Percentiles rank a stretch among this genome's conserved stretches.
Evolutionary conservation across 2,888 invertebrate genomes (phyloP).

Genomic region (Itoplectis maculator): DNA sequence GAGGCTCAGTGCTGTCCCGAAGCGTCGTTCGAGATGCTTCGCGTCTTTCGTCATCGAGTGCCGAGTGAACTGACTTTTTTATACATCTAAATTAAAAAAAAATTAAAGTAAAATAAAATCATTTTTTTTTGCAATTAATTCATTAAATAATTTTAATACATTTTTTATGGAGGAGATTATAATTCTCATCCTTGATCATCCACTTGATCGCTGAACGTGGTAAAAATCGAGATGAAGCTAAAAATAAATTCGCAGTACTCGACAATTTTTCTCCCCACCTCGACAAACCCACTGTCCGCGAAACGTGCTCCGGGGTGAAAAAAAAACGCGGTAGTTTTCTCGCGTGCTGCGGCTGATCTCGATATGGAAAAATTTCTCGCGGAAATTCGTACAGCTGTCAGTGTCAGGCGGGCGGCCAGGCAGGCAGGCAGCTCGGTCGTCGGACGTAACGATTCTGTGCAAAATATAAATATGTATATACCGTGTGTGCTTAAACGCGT

Average conservation of each 20-base stretch:
- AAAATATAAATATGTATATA: slow-evolving; percentile 16
- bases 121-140: not conserved
- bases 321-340: slow-evolving; percentile 7
- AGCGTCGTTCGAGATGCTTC: slow-evolving; percentile 35
- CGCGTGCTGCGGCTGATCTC: slow-evolving; percentile 79
- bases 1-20: slow-evolving; percentile 51
- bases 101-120: not conserved
- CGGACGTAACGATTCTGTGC: slow-evolving; percentile 68
- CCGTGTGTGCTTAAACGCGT: slow-evolving; percentile 26
- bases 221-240: slow-evolving; percentile 33
- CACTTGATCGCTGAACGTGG: not conserved
- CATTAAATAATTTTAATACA: not conserved
- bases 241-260: slow-evolving; percentile 3
- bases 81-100: not conserved
- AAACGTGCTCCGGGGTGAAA: too few species aligned
- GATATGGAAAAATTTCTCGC: slow-evolving; percentile 81
- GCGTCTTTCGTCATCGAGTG: slow-evolving; percentile 17
- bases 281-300: slow-evolving; percentile 25
- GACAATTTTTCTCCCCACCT: slow-evolving; percentile 14
- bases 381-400: slow-evolving; percentile 81
- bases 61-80: slow-evolving; percentile 1
- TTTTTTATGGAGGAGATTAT: too few species aligned
- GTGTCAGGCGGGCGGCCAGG: slow-evolving; percentile 73
- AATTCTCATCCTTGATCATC: not conserved
- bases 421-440: slow-evolving; percentile 62